Conservation (phyloP, 2,888 invertebrate genomes). For the Resseliella maxima region DNA sequence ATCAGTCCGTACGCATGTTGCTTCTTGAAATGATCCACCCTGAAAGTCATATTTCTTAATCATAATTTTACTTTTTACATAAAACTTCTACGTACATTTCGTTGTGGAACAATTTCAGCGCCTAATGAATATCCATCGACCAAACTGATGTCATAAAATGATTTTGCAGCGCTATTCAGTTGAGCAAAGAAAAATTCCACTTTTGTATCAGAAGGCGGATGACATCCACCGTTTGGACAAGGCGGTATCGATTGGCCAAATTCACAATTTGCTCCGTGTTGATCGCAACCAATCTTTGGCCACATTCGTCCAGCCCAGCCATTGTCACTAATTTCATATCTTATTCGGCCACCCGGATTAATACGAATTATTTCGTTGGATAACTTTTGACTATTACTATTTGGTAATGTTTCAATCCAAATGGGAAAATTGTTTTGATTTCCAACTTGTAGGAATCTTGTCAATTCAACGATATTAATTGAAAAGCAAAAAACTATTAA, state of each 20-base stretch:
- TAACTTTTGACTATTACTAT: background rate
- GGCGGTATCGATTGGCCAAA: conserved; percentile 53
- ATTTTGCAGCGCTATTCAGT: background rate
- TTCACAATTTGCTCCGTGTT: conserved; percentile 46
- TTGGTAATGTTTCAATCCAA: conserved; percentile 8
- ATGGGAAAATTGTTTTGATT: background rate
- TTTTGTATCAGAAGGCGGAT: conserved; percentile 55
- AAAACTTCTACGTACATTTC: background rate
- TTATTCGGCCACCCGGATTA: background rate
- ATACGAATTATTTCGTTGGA: background rate
- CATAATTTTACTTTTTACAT: background rate
- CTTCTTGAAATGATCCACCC: background rate
- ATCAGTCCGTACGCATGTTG: conserved; percentile 10
- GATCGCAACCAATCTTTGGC: conserved; percentile 47
- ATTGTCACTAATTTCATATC: background rate
- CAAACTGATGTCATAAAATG: conserved; percentile 54
- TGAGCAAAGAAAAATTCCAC: conserved; percentile 49
- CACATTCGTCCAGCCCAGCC: conserved; percentile 49
- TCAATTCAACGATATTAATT: background rate
- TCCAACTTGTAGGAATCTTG: background rate
- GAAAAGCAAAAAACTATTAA: background rate
- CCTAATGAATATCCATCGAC: conserved; percentile 45
- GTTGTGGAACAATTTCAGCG: conserved; percentile 33
- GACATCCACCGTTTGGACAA: background rate
- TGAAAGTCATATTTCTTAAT: background rate